A percentile compares a stretch with the other conserved stretches of the same genome.
These are phyloP conservation scores for Natator depressus DNA, from an alignment of 2,113 vertebrate species.

Conservation along the genomic window DNA sequence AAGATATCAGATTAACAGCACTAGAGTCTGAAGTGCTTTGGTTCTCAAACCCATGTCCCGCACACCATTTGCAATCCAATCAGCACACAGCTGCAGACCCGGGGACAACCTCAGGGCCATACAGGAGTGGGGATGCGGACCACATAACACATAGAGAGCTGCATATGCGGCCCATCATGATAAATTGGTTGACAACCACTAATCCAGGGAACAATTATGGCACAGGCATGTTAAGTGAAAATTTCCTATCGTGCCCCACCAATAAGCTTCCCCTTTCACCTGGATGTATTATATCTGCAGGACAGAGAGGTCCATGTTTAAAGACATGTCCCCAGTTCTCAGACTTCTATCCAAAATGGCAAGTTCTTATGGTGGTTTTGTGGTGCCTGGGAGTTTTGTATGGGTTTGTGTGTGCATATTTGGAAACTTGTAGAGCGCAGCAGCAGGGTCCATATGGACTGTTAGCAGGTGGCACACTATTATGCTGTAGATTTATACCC, in stretches of 20 bases:
- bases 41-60: no score
- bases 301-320: neutral
- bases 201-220: neutral
- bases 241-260: constrained; percentile 15
- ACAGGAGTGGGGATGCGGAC: no score
- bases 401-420: neutral
- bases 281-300: constrained; percentile 8
- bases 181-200: no score
- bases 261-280: neutral
- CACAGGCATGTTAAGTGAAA: constrained; percentile 37
- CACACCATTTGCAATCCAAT: no score
- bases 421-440: neutral
- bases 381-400: accelerated
- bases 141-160: no score
- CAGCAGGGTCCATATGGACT: neutral
- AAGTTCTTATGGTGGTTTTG: neutral
- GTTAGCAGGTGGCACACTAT: neutral
- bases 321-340: neutral
- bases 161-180: no score
- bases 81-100: no score
- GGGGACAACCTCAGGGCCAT: no score
- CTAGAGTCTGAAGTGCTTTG: neutral
- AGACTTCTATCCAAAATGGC: neutral
- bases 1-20: neutral
- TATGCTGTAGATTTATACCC: neutral